A percentile compares a stretch with the other conserved stretches of the same genome.
These are phyloP conservation scores for Tragelaphus buxtoni DNA, from an alignment of 2,113 vertebrate genomes.

Conservation along the genomic window DNA sequence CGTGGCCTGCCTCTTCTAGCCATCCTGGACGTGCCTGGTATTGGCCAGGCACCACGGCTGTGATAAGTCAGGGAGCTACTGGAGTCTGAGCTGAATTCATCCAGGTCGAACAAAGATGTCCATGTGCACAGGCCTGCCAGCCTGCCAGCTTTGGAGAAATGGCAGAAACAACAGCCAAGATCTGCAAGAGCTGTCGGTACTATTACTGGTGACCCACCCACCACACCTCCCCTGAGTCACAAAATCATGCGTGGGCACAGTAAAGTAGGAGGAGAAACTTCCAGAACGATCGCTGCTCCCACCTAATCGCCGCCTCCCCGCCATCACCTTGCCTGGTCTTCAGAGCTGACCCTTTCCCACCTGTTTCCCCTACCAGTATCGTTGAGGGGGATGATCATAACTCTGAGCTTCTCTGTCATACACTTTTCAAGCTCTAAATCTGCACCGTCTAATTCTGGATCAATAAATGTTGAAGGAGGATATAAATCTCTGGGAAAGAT, in stretches of 20 bases:
- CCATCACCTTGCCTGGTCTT: background rate
- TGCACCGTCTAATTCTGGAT: background rate
- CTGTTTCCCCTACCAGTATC: background rate
- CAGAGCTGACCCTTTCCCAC: background rate
- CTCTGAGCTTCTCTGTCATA: background rate
- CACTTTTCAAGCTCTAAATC: background rate
- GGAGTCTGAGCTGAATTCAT: background rate
- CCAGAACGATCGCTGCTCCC: background rate
- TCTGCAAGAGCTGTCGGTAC: background rate
- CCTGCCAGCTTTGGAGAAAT: background rate
- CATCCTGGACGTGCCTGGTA: background rate
- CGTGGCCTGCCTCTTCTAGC: rapidly evolving
- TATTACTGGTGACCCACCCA: rapidly evolving
- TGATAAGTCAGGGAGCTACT: background rate
- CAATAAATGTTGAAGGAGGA: conserved; percentile 26
- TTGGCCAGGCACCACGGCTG: background rate
- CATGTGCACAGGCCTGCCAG: background rate
- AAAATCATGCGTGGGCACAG: too few species aligned
- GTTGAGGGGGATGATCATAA: background rate
- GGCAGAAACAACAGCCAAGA: background rate
- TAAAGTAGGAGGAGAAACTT: background rate
- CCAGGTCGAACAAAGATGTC: background rate
- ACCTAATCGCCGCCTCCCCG: background rate
- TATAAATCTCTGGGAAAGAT: background rate
- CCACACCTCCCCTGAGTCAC: background rate